A percentile compares a stretch with the other conserved stretches of the same genome.
Conservation (phyloP, 1,140 invertebrate genomes). For the Notospermus geniculatus region DNA sequence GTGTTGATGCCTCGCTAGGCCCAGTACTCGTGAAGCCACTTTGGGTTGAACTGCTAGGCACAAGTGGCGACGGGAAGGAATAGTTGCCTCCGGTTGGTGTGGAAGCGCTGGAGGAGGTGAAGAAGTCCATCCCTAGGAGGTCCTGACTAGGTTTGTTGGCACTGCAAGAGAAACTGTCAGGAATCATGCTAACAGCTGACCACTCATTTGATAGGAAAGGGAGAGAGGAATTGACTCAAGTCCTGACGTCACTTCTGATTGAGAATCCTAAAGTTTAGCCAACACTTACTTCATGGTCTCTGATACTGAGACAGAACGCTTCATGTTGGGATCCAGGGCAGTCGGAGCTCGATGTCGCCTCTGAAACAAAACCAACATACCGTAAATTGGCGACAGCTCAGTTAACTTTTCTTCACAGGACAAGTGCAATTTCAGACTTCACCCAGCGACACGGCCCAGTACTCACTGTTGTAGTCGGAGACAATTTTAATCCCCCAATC, state of each 20-base stretch:
- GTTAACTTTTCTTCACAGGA: too few species aligned
- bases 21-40: conserved; percentile 4
- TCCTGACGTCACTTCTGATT: too few species aligned
- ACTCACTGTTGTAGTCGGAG: conserved; percentile 65
- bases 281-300: conserved; percentile 67
- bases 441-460: too few species aligned
- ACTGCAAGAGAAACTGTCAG: conserved; percentile 9
- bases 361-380: conserved; percentile 42
- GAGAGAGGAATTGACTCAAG: too few species aligned
- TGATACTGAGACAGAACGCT: conserved; percentile 74
- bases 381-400: too few species aligned
- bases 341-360: conserved; percentile 47
- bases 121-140: conserved; percentile 72
- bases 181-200: too few species aligned
- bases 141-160: conserved; percentile 73
- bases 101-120: conserved; percentile 78
- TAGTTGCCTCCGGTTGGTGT: conserved; percentile 70
- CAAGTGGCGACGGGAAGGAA: conserved; percentile 46
- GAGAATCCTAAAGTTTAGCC: neutral
- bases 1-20: conserved; percentile 73
- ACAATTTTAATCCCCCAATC: conserved; percentile 85
- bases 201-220: too few species aligned
- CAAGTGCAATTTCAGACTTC: too few species aligned
- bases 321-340: conserved; percentile 70
- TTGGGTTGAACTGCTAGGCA: conserved; percentile 20